Evolutionary conservation across 2,888 invertebrate species (phyloP).

Genomic region (Lucinisca nassula): DNA sequence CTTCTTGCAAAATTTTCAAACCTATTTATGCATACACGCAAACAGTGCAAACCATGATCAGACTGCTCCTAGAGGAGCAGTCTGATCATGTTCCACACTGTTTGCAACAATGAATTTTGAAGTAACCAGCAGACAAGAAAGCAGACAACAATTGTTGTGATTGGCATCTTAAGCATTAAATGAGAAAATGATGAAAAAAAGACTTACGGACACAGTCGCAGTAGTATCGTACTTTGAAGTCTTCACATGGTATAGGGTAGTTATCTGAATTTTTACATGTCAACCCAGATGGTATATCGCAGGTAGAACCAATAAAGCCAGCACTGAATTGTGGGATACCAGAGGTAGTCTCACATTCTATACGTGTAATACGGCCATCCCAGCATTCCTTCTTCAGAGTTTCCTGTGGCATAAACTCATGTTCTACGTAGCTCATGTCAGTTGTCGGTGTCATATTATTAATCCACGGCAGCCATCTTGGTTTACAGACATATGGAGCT

Average conservation of each 20-base stretch:
- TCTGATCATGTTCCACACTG: too few relatives aligned
- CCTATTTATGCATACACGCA: too few relatives aligned
- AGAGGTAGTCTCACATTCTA: conserved; percentile 79
- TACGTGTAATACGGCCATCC: conserved; percentile 70
- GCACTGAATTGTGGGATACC: conserved; percentile 65
- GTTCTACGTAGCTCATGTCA: conserved; percentile 70
- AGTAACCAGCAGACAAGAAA: too few relatives aligned
- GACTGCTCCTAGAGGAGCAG: too few relatives aligned
- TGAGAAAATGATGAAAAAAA: background rate
- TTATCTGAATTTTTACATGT: conserved; percentile 89
- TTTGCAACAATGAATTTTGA: too few relatives aligned
- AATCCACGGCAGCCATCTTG: conserved; percentile 76
- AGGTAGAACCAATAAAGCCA: conserved; percentile 76
- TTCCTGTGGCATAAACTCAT: conserved; percentile 71
- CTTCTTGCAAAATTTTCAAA: too few relatives aligned
- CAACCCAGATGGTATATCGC: conserved; percentile 91
- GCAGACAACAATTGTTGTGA: too few relatives aligned
- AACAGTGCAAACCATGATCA: too few relatives aligned
- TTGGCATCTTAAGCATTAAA: too few relatives aligned
- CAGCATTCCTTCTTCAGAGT: conserved; percentile 55
- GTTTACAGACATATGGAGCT: conserved; percentile 39
- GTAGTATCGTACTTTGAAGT: conserved; percentile 85
- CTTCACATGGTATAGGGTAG: conserved; percentile 78
- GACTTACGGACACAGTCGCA: conserved; percentile 71
- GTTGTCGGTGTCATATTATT: conserved; percentile 71